Evolutionary conservation across 2,113 vertebrate species (phyloP).

Genomic region (Petrocephalus zakoni): DNA sequence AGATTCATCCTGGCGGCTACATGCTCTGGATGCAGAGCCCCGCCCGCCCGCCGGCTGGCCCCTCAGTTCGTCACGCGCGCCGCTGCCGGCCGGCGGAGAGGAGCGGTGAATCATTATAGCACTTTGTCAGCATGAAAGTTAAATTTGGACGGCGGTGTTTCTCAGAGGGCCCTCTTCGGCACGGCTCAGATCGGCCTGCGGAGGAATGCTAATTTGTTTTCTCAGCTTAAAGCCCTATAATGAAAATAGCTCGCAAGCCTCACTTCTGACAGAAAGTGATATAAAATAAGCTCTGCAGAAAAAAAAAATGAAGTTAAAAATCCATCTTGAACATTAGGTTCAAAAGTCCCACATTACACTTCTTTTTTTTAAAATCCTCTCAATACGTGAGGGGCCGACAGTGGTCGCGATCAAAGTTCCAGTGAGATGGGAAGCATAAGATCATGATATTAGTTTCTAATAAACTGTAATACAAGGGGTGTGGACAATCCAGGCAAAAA

Average conservation of each 20-base stretch:
- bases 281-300: constrained; percentile 11
- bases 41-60: constrained; percentile 47
- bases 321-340: neutral
- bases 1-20: constrained; percentile 66
- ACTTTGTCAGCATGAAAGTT: constrained; percentile 44
- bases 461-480: neutral
- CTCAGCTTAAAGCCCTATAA: constrained; percentile 39
- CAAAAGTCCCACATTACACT: neutral
- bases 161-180: constrained; percentile 39
- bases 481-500: neutral
- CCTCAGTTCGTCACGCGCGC: constrained; percentile 39
- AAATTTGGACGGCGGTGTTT: constrained; percentile 38
- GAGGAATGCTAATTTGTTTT: constrained; percentile 50
- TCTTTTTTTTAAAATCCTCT: neutral
- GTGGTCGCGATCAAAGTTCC: neutral
- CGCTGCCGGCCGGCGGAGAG: constrained; percentile 23
- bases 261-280: constrained; percentile 27
- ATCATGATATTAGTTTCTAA: neutral
- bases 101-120: constrained; percentile 39
- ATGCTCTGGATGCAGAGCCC: constrained; percentile 62
- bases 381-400: neutral
- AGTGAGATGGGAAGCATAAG: neutral
- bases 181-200: constrained; percentile 30
- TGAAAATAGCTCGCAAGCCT: constrained; percentile 28
- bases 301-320: neutral